Percentiles rank a stretch among this genome's conserved stretches.
phyloP scores from a whole-genome alignment of 2,797 vertebrate species.

The Amblyopsis hoosieri region DNA sequence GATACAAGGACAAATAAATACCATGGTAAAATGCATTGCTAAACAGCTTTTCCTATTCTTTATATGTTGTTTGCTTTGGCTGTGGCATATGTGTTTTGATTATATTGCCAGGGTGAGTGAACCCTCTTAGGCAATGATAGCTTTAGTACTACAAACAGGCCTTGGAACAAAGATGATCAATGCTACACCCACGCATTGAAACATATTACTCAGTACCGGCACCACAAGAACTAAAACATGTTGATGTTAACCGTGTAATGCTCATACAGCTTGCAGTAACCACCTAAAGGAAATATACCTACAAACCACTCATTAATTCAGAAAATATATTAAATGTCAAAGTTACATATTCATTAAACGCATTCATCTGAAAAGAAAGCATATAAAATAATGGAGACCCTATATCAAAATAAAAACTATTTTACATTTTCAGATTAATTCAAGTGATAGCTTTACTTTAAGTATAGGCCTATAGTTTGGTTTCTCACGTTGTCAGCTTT shows the following conservation, averaged over 20 bases:
- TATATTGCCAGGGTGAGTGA: conserved; percentile 53
- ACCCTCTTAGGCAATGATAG: conserved; percentile 63
- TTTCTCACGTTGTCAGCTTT: neutral
- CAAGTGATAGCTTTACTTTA: too few species aligned
- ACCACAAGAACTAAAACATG: neutral
- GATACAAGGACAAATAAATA: too few species aligned
- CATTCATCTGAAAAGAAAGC: neutral
- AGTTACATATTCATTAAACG: neutral
- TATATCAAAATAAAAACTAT: neutral
- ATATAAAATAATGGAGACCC: neutral
- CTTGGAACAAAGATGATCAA: conserved; percentile 63
- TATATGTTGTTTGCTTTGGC: conserved; percentile 41
- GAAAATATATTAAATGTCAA: too few species aligned
- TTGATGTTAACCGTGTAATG: neutral
- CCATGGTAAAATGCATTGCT: neutral
- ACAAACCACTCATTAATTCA: too few species aligned
- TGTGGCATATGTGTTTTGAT: conserved; percentile 52
- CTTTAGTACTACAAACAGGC: conserved; percentile 58
- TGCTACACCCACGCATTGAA: conserved; percentile 43
- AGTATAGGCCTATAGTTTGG: neutral
- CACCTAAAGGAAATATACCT: neutral
- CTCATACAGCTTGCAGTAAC: too few species aligned
- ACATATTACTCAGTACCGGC: neutral
- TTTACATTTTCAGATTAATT: neutral
- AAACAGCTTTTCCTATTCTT: neutral